Percentiles rank a stretch among this genome's conserved stretches.
These are phyloP conservation scores for Darwinula stevensoni DNA, from an alignment of 2,888 invertebrate species.

Conservation along the genomic window DNA sequence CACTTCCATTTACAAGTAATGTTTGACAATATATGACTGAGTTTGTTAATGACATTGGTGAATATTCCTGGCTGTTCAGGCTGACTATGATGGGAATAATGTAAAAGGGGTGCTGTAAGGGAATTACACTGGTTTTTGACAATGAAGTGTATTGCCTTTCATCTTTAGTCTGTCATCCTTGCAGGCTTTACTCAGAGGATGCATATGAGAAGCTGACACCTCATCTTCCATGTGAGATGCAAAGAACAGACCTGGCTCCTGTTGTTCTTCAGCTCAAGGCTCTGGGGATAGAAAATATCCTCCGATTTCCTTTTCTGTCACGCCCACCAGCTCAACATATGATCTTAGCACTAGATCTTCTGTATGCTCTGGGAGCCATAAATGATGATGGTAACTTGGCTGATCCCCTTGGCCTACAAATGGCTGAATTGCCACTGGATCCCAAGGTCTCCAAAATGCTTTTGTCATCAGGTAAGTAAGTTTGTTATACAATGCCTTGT, in stretches of 20 bases:
- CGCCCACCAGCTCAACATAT: conserved; percentile 71
- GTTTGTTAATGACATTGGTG: too few species aligned
- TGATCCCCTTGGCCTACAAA: conserved; percentile 37
- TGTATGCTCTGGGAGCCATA: conserved; percentile 56
- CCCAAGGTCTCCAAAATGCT: conserved; percentile 34
- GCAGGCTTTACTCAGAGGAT: conserved; percentile 45
- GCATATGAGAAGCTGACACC: conserved; percentile 35
- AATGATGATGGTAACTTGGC: conserved; percentile 48
- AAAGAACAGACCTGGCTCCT: conserved; percentile 51
- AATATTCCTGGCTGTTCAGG: too few species aligned
- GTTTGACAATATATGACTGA: too few species aligned
- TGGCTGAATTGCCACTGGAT: conserved; percentile 72
- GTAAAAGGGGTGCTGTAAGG: too few species aligned
- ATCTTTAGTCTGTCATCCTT: too few species aligned
- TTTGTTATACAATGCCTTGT: conserved; percentile 6
- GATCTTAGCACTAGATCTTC: conserved; percentile 47
- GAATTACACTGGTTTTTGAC: conserved; percentile 4
- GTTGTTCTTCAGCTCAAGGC: conserved; percentile 72
- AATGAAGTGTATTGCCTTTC: conserved; percentile 10
- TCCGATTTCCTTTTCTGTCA: conserved; percentile 68
- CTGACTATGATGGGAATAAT: too few species aligned
- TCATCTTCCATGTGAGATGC: conserved; percentile 69
- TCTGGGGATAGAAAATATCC: conserved; percentile 65
- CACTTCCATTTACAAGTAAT: too few species aligned
- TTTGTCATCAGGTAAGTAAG: conserved; percentile 32